A percentile compares a stretch with the other conserved stretches of the same genome.
Evolutionary conservation across 1,140 invertebrate species (phyloP).

Genomic region (Octopus sinensis): DNA sequence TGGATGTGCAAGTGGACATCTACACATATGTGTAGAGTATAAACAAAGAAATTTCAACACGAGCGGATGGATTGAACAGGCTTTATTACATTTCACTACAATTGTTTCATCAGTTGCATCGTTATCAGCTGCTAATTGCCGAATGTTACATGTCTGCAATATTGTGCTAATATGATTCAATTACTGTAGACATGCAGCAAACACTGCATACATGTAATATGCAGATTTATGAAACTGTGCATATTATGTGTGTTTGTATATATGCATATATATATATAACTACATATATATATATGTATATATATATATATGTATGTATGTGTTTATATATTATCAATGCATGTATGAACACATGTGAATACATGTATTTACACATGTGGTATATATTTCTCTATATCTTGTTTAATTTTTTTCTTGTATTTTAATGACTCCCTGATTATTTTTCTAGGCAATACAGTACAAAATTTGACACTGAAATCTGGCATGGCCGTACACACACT

Average conservation of each 20-base stretch:
- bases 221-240: neutral
- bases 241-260: neutral
- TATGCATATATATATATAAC: neutral
- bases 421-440: neutral
- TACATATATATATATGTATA: neutral
- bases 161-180: no score
- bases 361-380: neutral
- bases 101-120: no score
- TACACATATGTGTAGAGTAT: no score
- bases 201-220: no score
- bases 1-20: no score
- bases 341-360: neutral
- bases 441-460: conserved; percentile 10
- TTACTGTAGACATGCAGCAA: no score
- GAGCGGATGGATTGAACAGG: no score
- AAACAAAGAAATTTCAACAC: no score
- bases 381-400: neutral
- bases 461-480: conserved; percentile 39
- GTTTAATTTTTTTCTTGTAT: neutral
- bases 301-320: neutral
- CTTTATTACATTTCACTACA: no score
- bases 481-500: conserved; percentile 35
- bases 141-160: no score
- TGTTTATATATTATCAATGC: neutral
- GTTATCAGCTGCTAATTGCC: no score